Conservation (phyloP, 2,888 invertebrate genomes). For the Cephus pygmeus region DNA sequence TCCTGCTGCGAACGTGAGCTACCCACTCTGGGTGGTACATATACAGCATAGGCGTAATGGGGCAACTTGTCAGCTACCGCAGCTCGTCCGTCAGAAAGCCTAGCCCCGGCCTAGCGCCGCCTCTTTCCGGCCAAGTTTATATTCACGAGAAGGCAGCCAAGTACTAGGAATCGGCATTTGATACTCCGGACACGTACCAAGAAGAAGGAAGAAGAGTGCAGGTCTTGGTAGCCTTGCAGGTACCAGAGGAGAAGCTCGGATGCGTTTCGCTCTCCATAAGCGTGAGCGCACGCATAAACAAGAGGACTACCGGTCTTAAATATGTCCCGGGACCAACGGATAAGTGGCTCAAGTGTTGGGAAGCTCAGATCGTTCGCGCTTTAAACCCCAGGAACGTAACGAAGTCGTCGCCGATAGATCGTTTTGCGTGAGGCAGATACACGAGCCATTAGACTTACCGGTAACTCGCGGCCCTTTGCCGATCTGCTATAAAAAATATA, state of each 20-base stretch:
- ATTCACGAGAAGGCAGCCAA: slow-evolving; percentile 33
- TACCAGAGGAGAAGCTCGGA: slow-evolving; percentile 13
- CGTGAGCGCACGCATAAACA: slow-evolving; percentile 48
- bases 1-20: slow-evolving; percentile 54
- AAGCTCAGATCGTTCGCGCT: slow-evolving; percentile 21
- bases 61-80: slow-evolving; percentile 60
- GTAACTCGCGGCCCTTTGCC: not conserved
- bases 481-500: not conserved
- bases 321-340: slow-evolving; percentile 38
- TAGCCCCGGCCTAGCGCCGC: slow-evolving; percentile 20
- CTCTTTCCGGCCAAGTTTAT: slow-evolving; percentile 31
- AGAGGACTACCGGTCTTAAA: slow-evolving; percentile 56
- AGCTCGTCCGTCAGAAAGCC: slow-evolving; percentile 53
- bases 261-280: slow-evolving; percentile 39
- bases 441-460: not conserved
- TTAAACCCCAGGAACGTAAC: not conserved
- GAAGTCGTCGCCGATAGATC: slow-evolving; percentile 5
- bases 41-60: slow-evolving; percentile 55
- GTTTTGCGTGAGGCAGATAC: not conserved
- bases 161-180: slow-evolving; percentile 52
- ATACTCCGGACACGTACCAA: slow-evolving; percentile 51
- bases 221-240: not conserved
- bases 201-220: slow-evolving; percentile 4
- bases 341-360: slow-evolving; percentile 31
- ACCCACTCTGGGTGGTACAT: slow-evolving; percentile 55